phyloP scores from a whole-genome alignment of 2,797 vertebrate genomes.

The Brachymystax lenok region DNA sequence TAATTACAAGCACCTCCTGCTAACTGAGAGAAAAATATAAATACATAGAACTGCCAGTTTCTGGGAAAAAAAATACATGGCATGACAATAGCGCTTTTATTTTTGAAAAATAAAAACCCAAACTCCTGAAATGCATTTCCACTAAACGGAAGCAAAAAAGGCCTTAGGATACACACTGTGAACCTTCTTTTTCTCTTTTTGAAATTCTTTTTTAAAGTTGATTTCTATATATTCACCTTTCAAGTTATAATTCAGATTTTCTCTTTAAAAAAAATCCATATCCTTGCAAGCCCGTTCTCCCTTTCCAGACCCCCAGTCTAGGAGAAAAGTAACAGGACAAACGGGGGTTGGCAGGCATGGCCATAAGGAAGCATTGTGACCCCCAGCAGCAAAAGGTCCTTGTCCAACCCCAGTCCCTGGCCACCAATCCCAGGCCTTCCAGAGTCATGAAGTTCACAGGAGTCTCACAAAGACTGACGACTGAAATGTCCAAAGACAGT shows the following conservation, averaged over 20 bases:
- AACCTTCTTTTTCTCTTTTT: constrained; percentile 34
- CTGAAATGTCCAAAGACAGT: constrained; percentile 52
- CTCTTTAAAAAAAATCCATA: constrained; percentile 53
- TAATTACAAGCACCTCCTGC: constrained; percentile 86
- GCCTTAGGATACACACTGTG: constrained; percentile 67
- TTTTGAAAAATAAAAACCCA: constrained; percentile 49
- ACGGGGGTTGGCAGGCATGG: constrained; percentile 20
- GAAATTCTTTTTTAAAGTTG: constrained; percentile 48
- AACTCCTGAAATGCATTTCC: constrained; percentile 73
- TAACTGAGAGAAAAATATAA: constrained; percentile 82
- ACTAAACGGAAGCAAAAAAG: constrained; percentile 70
- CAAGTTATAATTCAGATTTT: constrained; percentile 64
- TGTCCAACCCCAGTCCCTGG: constrained; percentile 41
- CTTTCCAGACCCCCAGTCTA: constrained; percentile 37
- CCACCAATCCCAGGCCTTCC: constrained; percentile 18
- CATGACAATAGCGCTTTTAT: constrained; percentile 64
- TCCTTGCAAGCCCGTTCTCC: constrained; percentile 25
- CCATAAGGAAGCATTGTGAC: constrained; percentile 30
- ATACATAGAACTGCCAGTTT: constrained; percentile 75
- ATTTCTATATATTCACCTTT: constrained; percentile 59
- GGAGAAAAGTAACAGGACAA: constrained; percentile 42
- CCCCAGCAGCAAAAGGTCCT: constrained; percentile 68
- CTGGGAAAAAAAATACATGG: constrained; percentile 44
- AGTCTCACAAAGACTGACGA: constrained; percentile 32
- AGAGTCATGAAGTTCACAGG: constrained; percentile 44